Evolutionary conservation across 2,797 vertebrate species (phyloP).

Genomic region (Scomberomorus guttatus): DNA sequence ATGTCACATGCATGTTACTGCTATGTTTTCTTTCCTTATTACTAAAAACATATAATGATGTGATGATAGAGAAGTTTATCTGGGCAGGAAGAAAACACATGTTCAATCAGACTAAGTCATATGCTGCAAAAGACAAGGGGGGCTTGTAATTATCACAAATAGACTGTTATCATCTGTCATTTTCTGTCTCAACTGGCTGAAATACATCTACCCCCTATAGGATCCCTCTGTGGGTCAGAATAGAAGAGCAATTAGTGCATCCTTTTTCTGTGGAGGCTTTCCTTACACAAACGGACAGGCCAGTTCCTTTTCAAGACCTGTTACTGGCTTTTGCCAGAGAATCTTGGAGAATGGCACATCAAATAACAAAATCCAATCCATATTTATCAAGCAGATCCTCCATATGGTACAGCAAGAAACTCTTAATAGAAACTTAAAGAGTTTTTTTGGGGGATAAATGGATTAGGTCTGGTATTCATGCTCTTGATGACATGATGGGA

Average conservation of each 20-base stretch:
- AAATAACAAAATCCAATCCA: background rate
- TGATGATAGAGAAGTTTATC: background rate
- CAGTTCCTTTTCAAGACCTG: background rate
- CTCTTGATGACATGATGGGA: too few species aligned
- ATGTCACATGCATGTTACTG: too few species aligned
- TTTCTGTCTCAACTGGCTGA: too few species aligned
- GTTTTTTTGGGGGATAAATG: background rate
- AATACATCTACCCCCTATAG: too few species aligned
- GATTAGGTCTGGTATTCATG: background rate
- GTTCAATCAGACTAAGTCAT: background rate
- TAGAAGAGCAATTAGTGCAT: too few species aligned
- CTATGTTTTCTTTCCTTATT: too few species aligned
- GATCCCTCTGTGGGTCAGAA: too few species aligned
- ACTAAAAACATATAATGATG: background rate
- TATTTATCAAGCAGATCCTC: background rate
- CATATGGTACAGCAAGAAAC: background rate
- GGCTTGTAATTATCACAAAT: too few species aligned
- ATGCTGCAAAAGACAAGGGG: constrained; percentile 3
- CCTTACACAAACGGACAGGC: background rate
- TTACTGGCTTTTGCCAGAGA: background rate
- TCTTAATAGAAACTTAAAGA: background rate
- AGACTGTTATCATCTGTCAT: too few species aligned
- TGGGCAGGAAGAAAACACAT: too few species aligned
- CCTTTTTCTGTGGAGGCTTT: too few species aligned
- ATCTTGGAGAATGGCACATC: background rate